Conservation (phyloP, 2,113 vertebrate species). For the Fregetta grallaria region DNA sequence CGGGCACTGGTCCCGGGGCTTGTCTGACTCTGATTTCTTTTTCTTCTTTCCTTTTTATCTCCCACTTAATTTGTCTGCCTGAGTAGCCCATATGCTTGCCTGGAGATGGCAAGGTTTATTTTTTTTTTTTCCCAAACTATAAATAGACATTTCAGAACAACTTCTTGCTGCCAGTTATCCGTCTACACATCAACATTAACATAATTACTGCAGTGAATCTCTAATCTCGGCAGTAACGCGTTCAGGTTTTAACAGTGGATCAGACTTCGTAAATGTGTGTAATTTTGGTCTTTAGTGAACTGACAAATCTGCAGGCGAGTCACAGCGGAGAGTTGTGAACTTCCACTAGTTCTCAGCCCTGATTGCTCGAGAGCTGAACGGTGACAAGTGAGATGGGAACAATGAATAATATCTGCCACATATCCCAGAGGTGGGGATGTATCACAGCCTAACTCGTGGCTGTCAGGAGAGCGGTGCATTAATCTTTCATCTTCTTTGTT, state of each 20-base stretch:
- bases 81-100: constrained; percentile 66
- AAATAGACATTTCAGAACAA: constrained; percentile 65
- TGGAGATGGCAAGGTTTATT: constrained; percentile 60
- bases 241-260: constrained; percentile 47
- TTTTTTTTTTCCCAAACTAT: not conserved
- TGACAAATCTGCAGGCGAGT: constrained; percentile 23
- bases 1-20: not conserved
- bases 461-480: constrained; percentile 31
- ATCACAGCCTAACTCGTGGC: constrained; percentile 37
- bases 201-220: constrained; percentile 63
- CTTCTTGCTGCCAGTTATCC: constrained; percentile 63
- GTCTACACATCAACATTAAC: constrained; percentile 70
- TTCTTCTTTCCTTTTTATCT: not conserved
- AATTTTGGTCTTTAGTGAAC: constrained; percentile 64
- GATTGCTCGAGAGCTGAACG: constrained; percentile 34
- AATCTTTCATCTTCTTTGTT: not conserved
- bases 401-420: constrained; percentile 7
- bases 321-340: not conserved
- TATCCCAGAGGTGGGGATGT: constrained; percentile 26
- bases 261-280: constrained; percentile 33
- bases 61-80: constrained; percentile 21
- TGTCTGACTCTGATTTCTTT: constrained; percentile 1
- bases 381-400: constrained; percentile 30
- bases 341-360: not conserved
- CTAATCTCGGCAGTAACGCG: constrained; percentile 45